Conservation (phyloP, 2,797 vertebrate genomes). For the Neopelma chrysocephalum region DNA sequence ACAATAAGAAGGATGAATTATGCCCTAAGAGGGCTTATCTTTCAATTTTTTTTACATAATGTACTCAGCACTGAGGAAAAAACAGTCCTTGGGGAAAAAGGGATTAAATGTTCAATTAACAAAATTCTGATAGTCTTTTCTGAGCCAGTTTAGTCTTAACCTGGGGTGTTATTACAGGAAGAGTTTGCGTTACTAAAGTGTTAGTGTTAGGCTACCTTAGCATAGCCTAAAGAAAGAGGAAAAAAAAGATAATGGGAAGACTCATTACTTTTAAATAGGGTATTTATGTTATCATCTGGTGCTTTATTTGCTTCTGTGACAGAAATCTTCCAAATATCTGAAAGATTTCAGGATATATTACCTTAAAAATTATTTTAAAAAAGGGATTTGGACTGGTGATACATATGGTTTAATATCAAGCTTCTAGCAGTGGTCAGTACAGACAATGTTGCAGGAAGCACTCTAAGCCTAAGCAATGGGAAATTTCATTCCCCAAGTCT, state of each 20-base stretch:
- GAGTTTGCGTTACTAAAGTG: neutral
- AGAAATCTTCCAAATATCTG: neutral
- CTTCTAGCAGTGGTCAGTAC: neutral
- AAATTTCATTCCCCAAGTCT: neutral
- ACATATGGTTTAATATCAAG: neutral
- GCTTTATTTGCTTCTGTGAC: neutral
- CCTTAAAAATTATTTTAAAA: neutral
- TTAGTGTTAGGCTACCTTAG: neutral
- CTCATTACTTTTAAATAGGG: neutral
- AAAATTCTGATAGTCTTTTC: neutral
- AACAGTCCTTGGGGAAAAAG: neutral
- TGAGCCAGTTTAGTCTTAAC: neutral
- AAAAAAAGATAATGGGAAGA: neutral
- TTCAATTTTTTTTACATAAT: neutral
- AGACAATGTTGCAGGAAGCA: neutral
- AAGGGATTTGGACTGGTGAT: neutral
- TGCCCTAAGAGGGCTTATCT: neutral
- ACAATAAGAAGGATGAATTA: neutral
- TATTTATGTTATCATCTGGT: neutral
- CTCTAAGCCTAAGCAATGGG: neutral
- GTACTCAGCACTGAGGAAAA: neutral
- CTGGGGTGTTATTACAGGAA: neutral
- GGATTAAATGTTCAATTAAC: neutral
- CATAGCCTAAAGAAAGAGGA: neutral
- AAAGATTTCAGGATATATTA: neutral